Percentiles rank a stretch among this genome's conserved stretches.
phyloP scores from a whole-genome alignment of 2,797 vertebrate genomes.

The Xenopus petersii region DNA sequence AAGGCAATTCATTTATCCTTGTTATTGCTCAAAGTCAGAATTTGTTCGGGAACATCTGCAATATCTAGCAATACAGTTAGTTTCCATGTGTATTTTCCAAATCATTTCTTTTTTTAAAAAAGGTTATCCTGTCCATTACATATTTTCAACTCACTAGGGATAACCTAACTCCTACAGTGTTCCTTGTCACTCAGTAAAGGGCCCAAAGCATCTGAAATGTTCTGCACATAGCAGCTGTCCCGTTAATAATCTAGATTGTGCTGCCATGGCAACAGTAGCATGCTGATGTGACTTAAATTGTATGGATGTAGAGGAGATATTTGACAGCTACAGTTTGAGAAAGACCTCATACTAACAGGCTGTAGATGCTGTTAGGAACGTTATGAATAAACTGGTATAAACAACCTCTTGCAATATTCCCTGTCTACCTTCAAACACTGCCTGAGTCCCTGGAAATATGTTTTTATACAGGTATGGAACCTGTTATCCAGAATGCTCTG shows the following conservation, averaged over 20 bases:
- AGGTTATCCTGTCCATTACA: neutral
- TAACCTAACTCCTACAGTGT: conserved; percentile 30
- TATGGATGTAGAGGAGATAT: conserved; percentile 29
- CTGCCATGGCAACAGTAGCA: conserved; percentile 29
- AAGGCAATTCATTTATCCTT: too few relatives aligned
- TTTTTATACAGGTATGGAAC: too few relatives aligned
- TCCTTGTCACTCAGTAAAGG: conserved; percentile 17
- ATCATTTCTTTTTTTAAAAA: neutral
- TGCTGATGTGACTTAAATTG: conserved; percentile 39
- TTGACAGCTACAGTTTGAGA: conserved; percentile 25
- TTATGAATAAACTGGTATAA: conserved; percentile 25
- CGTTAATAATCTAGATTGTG: conserved; percentile 38
- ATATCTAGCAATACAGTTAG: neutral
- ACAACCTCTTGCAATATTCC: neutral
- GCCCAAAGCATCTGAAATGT: conserved; percentile 37
- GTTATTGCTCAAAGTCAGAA: too few relatives aligned
- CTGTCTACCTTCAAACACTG: too few relatives aligned
- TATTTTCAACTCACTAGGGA: conserved; percentile 4
- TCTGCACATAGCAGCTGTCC: conserved; percentile 39
- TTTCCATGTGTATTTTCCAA: neutral
- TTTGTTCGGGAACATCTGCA: neutral
- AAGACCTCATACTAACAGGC: conserved; percentile 26
- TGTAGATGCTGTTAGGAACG: conserved; percentile 25
- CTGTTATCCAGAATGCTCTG: too few relatives aligned
- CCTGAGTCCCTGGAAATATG: neutral